Percentiles rank a stretch among this genome's conserved stretches.
Evolutionary conservation across 2,888 invertebrate genomes (phyloP).

Genomic region (Dioctria rufipes): DNA sequence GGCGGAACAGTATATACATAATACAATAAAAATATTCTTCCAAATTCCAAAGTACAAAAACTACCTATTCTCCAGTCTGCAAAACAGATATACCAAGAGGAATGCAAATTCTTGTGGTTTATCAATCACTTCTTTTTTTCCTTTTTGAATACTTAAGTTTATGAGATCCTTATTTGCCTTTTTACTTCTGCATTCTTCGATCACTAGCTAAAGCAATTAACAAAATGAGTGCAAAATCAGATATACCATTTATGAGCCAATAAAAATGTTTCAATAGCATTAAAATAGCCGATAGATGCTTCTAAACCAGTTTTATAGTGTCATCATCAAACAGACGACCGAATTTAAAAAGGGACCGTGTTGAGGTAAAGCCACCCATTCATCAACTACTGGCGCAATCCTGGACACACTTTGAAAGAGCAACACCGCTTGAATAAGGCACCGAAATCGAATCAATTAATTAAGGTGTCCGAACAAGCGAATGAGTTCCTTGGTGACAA

Average conservation of each 20-base stretch:
- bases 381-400: constrained; percentile 37
- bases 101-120: no score
- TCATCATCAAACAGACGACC: constrained; percentile 16
- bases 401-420: constrained; percentile 16
- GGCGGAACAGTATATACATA: no score
- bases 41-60: no score
- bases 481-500: constrained; percentile 12
- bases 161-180: neutral
- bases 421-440: constrained; percentile 18
- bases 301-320: constrained; percentile 38
- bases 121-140: neutral
- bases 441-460: constrained; percentile 37
- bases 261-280: constrained; percentile 30
- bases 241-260: constrained; percentile 35
- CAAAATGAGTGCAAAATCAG: constrained; percentile 44
- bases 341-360: constrained; percentile 28
- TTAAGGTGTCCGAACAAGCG: constrained; percentile 43
- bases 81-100: no score
- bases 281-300: constrained; percentile 19
- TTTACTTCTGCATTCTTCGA: neutral
- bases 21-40: no score
- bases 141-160: neutral
- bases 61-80: no score
- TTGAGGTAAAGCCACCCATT: constrained; percentile 38
- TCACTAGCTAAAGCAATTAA: constrained; percentile 27